Evolutionary conservation across 2,888 invertebrate genomes (phyloP), one percentile per base, ranked within the genome.

Genomic region (Hemithea aestivaria): DNA sequence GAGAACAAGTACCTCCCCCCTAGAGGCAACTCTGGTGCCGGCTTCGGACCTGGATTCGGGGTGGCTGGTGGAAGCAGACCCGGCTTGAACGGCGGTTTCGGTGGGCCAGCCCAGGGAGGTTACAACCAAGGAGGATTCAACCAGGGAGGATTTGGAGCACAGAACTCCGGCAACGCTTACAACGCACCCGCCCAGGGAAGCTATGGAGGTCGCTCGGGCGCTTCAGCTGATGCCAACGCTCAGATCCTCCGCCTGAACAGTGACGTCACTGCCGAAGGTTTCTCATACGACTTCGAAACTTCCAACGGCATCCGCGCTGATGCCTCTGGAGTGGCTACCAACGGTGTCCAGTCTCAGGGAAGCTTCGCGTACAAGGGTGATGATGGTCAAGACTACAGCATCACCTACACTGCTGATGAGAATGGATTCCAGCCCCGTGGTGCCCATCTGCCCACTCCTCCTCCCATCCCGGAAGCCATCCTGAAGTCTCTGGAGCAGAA

Each of bases 1-100:
- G 85, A 85, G 56, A 87, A 85, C 69, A 78, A 82, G 56, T 87
- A 87, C 74, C 77, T 87, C 48, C 87, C 87, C 10, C 87, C 87
- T 44, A 77, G 85, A 64, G 82, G 82, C 32, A 80, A 80, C 35
- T 58, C 75, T 29, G 79, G 83, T 1, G 76, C 83, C 45, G 82
- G 84, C 1, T 77, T 75, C 50, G 78, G 77, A 6, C 71, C 70
- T 1, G 73, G 72, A 1, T 64, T 71, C 29, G 45, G 49, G 8
- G 44, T 22, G n/a, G 52, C 39, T n/a, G 58, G 52, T 6, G 53
- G 51, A 2, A 43, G 51, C 21, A 51, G 53, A 8, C 44, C 48
- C 16, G 49, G 58, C 9, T 52, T 56, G 20, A 51, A 53, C 6
- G 62, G 61, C 2, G 59, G 57, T 2, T 53, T 56, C 10, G 50